Evolutionary conservation across 2,888 invertebrate genomes (phyloP), one percentile per base, ranked within the genome.

Genomic region (Brachyptera risi): DNA sequence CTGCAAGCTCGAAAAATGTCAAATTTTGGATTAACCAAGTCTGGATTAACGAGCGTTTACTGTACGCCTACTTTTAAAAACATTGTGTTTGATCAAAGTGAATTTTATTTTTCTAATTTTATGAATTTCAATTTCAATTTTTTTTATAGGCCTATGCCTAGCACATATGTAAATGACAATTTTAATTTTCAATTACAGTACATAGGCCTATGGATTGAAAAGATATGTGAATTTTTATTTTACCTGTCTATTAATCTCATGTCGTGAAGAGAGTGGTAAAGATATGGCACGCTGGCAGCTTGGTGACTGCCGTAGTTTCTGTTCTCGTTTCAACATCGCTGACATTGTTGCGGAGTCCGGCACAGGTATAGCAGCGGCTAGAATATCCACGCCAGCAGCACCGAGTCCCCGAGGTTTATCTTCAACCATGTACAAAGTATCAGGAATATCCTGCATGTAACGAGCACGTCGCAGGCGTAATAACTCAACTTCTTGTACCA

Each of bases 361-460:
- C 62, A 91, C 88, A 13, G 56, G 61, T 7, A 57, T 42, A 31
- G 59, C 83, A 3, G 65, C 63, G 15, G 65, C 65, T 50, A 86
- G 75, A 63, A 86, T 81, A 70, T 86, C 85, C 3, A 85, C 82
- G 59, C 81, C 82, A 15, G 79, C 81, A 15, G 82, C 75, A 58
- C 80, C 78, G 67, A 73, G 74, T 38, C 73, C 73, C 58, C 80
- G 73, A 21, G 79, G 79, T 66, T 81, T 80, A 64, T 84, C 83
- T 58, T 85, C 85, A 56, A 84, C 80, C 96, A 96, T 96, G 73
- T 96, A 96, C 58, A 96, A 78, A 0, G 95, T 93, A 76, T 96
- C 96, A 0, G 96, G 96, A 72, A 96, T 94, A 73, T 90, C 86
- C 56, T 31, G 87, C 71, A 87, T 81, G 72, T 87, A 87, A 21